Evolutionary conservation across 2,888 invertebrate species (phyloP).

Genomic region (Zaprionus obscuricornis): DNA sequence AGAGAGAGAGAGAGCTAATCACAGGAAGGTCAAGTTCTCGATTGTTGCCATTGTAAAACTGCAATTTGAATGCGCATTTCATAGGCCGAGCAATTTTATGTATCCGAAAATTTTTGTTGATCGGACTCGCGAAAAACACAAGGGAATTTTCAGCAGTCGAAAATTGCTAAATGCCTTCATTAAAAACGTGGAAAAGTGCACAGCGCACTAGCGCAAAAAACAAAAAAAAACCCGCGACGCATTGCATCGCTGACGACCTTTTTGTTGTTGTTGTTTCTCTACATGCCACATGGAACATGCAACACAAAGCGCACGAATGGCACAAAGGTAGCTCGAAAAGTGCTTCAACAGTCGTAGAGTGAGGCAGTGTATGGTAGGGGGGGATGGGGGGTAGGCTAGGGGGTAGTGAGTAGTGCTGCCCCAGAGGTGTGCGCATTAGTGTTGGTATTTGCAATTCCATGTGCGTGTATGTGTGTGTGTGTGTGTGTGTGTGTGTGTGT

Average conservation of each 20-base stretch:
- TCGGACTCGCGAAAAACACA: no score
- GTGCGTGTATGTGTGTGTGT: no score
- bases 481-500: slow-evolving; percentile 2
- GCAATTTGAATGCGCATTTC: no score
- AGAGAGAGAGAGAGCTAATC: no score
- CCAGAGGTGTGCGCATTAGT: no score
- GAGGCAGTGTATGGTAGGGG: neutral
- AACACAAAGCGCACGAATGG: slow-evolving; percentile 42
- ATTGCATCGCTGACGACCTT: slow-evolving; percentile 12
- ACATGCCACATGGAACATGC: slow-evolving; percentile 13
- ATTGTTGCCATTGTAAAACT: no score
- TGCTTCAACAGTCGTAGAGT: slow-evolving; percentile 35
- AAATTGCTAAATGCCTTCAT: slow-evolving; percentile 51
- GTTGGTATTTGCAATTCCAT: no score
- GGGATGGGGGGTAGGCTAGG: no score
- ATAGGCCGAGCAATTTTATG: no score
- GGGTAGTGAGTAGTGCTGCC: no score
- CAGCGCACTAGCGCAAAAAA: slow-evolving; percentile 10
- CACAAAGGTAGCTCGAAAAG: slow-evolving; percentile 62
- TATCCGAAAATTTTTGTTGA: no score
- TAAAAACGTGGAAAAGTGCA: slow-evolving; percentile 45
- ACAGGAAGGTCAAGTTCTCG: no score
- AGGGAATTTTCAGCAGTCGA: neutral
- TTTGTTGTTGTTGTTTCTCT: neutral
- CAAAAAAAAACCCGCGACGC: neutral